phyloP scores from a whole-genome alignment of 2,888 invertebrate genomes.

The Thelaira solivaga region DNA sequence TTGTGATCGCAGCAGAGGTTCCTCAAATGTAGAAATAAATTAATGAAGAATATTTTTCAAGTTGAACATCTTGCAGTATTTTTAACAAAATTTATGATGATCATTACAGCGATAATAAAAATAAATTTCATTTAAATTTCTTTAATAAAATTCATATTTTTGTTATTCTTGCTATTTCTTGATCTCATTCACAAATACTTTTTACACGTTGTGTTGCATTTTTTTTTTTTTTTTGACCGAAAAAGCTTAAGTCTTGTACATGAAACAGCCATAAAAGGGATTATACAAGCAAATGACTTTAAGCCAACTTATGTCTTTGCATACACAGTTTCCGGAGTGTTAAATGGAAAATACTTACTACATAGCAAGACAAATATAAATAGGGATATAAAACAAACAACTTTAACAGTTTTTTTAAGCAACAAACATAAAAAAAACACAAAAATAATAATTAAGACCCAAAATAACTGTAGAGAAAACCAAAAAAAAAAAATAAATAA shows the following conservation, averaged over 20 bases:
- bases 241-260: constrained; percentile 36
- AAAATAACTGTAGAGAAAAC: constrained; percentile 10
- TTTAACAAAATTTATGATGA: too few relatives aligned
- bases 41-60: too few relatives aligned
- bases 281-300: constrained; percentile 49
- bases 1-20: too few relatives aligned
- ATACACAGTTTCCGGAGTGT: constrained; percentile 21
- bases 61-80: too few relatives aligned
- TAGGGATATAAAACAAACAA: constrained; percentile 20
- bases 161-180: not conserved
- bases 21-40: too few relatives aligned
- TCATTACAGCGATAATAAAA: too few relatives aligned
- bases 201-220: constrained; percentile 11
- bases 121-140: too few relatives aligned
- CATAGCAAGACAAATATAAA: not conserved
- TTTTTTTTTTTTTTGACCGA: constrained; percentile 21
- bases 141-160: too few relatives aligned
- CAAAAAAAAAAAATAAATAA: not conserved
- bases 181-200: not conserved
- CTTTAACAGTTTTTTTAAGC: constrained; percentile 11
- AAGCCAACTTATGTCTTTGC: constrained; percentile 51
- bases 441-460: constrained; percentile 7
- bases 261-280: constrained; percentile 49
- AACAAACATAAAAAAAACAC: constrained; percentile 7
- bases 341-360: not conserved